Conservation (phyloP, 2,113 vertebrate species). For the Ranitomeya variabilis region DNA sequence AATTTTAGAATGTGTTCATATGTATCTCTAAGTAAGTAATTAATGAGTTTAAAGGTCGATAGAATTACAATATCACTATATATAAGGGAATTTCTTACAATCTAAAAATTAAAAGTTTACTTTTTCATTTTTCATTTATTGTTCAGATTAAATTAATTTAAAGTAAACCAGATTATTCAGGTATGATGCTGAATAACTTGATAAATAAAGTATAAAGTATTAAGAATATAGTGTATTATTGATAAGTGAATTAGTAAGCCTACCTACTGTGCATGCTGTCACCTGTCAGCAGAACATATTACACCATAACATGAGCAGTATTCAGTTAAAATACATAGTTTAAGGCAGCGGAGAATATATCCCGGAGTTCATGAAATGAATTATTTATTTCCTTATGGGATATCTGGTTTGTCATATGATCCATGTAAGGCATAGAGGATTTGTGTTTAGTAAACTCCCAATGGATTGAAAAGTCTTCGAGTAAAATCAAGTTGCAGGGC, state of each 20-base stretch:
- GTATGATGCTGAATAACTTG: neutral
- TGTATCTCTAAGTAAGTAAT: no score
- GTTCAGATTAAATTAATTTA: neutral
- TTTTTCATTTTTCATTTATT: no score
- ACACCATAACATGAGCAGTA: neutral
- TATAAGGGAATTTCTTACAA: no score
- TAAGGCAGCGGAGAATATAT: slow-evolving; percentile 9
- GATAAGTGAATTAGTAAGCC: neutral
- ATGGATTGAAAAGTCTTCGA: slow-evolving; percentile 8
- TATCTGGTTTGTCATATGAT: slow-evolving; percentile 45
- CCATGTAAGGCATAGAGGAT: slow-evolving; percentile 41
- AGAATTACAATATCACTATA: no score
- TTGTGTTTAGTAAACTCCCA: slow-evolving; percentile 44
- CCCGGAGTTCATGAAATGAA: slow-evolving; percentile 19
- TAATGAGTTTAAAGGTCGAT: no score
- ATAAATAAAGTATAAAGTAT: no score
- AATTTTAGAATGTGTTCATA: no score
- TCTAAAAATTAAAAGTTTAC: no score
- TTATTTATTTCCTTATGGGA: slow-evolving; percentile 42
- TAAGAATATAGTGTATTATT: neutral
- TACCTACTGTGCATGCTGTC: neutral
- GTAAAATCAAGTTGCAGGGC: slow-evolving; percentile 31
- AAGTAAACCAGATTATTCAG: neutral
- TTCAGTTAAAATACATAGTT: slow-evolving; percentile 10
- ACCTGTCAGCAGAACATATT: neutral